phyloP scores from a whole-genome alignment of 2,888 invertebrate genomes.

The Acleris sparsana region DNA sequence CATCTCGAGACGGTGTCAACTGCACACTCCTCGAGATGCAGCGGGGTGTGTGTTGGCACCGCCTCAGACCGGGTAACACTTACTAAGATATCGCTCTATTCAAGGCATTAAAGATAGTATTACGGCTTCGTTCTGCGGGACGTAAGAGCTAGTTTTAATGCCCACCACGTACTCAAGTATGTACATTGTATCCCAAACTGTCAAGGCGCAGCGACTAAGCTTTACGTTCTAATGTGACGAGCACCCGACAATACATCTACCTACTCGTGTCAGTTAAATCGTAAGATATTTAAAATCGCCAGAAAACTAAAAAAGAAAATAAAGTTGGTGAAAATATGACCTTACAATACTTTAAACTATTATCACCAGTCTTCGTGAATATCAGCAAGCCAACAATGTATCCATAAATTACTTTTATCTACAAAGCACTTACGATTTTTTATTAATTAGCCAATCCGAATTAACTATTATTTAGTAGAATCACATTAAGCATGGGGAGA shows the following conservation, averaged over 20 bases:
- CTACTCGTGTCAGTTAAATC: slow-evolving; percentile 4
- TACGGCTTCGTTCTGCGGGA: slow-evolving; percentile 47
- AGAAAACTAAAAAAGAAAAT: slow-evolving; percentile 2
- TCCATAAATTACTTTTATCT: slow-evolving; percentile 38
- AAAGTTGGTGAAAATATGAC: slow-evolving; percentile 15
- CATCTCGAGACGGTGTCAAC: slow-evolving; percentile 57
- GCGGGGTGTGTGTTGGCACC: no score
- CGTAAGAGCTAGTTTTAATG: slow-evolving; percentile 58
- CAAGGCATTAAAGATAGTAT: slow-evolving; percentile 62
- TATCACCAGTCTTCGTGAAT: slow-evolving; percentile 45
- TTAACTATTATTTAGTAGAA: slow-evolving; percentile 25
- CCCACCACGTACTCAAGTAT: slow-evolving; percentile 48
- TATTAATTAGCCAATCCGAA: slow-evolving; percentile 25
- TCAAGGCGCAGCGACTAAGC: slow-evolving; percentile 53
- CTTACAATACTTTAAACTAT: slow-evolving; percentile 29
- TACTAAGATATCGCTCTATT: slow-evolving; percentile 62
- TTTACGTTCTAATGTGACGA: slow-evolving; percentile 51
- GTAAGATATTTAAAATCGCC: background rate
- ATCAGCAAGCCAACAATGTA: slow-evolving; percentile 43
- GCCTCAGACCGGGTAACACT: slow-evolving; percentile 55
- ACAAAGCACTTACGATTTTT: slow-evolving; percentile 42
- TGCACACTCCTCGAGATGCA: slow-evolving; percentile 27
- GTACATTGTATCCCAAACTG: slow-evolving; percentile 43
- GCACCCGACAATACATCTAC: slow-evolving; percentile 51
- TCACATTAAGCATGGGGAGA: slow-evolving; percentile 22